Percentiles rank a stretch among this genome's conserved stretches.
Evolutionary conservation across 2,888 invertebrate species (phyloP).

Genomic region (Atherix ibis): DNA sequence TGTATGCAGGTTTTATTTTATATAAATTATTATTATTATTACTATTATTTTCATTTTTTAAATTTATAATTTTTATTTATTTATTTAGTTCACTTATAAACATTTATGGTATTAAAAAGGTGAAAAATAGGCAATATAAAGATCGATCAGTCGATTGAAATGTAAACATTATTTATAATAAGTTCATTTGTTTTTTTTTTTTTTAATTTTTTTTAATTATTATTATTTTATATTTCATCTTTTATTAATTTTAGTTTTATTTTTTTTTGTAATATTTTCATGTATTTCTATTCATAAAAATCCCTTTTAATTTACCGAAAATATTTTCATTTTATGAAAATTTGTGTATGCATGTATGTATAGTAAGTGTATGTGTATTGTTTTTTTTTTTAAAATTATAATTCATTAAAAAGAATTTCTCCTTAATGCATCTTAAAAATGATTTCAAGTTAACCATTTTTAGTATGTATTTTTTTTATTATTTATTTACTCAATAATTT

Average conservation of each 20-base stretch:
- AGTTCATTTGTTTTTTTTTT: constrained; percentile 1
- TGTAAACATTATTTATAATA: constrained; percentile 5
- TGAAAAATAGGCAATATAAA: constrained; percentile 11
- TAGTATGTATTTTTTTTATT: too few species aligned
- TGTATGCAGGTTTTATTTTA: too few species aligned
- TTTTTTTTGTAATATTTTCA: neutral
- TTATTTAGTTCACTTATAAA: too few species aligned
- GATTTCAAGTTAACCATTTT: too few species aligned
- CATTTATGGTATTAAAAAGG: constrained; percentile 2
- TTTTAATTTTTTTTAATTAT: constrained; percentile 5
- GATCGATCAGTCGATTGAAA: constrained; percentile 9
- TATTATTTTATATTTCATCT: neutral
- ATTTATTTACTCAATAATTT: too few species aligned
- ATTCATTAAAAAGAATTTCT: too few species aligned
- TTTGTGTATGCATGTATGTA: constrained; percentile 3
- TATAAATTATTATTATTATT: too few species aligned
- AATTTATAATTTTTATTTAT: too few species aligned
- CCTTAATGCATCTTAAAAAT: too few species aligned
- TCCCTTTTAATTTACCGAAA: neutral
- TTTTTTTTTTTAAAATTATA: too few species aligned
- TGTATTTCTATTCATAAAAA: constrained; percentile 1
- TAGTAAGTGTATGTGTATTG: constrained; percentile 3
- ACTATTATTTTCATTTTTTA: too few species aligned
- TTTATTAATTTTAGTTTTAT: neutral
- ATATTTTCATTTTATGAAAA: too few species aligned